These are phyloP conservation scores for Gallirallus australis DNA, from an alignment of 2,797 vertebrate genomes.

Conservation along the genomic window DNA sequence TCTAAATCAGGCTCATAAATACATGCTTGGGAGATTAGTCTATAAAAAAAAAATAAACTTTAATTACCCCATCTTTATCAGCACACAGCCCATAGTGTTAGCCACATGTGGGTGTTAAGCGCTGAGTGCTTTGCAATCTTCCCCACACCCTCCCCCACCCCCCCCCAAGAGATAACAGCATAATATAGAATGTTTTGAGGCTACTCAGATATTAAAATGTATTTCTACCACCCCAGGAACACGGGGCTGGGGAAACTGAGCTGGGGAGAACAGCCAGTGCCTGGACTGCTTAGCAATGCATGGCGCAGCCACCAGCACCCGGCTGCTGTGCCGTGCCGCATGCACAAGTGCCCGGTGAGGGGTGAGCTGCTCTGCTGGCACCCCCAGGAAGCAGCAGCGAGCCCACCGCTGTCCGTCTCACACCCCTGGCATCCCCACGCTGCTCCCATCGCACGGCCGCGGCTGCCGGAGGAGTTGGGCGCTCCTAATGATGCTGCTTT, in stretches of 20 bases:
- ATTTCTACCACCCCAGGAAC: neutral
- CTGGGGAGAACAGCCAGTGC: neutral
- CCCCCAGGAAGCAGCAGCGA: neutral
- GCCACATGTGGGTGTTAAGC: conserved; percentile 62
- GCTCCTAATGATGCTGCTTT: conserved; percentile 65
- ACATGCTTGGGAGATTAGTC: conserved; percentile 68
- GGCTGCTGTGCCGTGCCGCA: fast-evolving
- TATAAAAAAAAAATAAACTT: conserved; percentile 62
- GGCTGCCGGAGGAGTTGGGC: neutral
- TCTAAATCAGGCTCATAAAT: conserved; percentile 72
- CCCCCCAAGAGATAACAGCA: neutral
- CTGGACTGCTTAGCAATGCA: neutral
- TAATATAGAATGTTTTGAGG: neutral
- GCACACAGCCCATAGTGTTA: conserved; percentile 46
- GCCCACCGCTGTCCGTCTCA: fast-evolving
- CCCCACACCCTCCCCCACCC: neutral
- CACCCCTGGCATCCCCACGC: neutral
- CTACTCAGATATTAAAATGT: conserved; percentile 1
- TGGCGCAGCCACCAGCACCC: neutral
- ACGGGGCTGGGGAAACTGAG: neutral
- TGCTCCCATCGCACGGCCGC: neutral
- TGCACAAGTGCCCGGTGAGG: fast-evolving
- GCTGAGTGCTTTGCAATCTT: conserved; percentile 36
- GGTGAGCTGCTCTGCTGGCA: neutral
- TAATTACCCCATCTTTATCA: conserved; percentile 72